Percentiles rank a stretch among this genome's conserved stretches.
These are phyloP conservation scores for Ceriagrion tenellum DNA, from an alignment of 2,888 invertebrate genomes.

Conservation along the genomic window DNA sequence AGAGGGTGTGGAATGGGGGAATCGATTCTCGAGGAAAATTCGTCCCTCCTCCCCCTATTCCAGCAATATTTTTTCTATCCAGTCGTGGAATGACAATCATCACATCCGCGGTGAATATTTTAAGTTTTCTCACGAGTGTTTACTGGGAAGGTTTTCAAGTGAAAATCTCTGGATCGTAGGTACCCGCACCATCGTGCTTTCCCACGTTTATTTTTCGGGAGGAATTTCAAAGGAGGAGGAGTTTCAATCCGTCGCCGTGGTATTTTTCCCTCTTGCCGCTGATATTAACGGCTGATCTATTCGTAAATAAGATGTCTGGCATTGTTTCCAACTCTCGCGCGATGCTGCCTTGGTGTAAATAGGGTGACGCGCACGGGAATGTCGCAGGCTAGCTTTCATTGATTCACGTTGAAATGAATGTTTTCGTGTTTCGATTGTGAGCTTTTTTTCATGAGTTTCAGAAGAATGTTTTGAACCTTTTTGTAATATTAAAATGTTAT, in stretches of 20 bases:
- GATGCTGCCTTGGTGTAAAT: not conserved
- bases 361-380: too few species aligned
- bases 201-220: not conserved
- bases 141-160: not conserved
- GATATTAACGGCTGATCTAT: not conserved
- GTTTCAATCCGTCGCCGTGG: not conserved
- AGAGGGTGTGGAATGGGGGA: not conserved
- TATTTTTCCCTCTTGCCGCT: not conserved
- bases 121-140: not conserved
- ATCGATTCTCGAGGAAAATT: not conserved
- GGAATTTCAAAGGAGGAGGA: not conserved
- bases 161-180: not conserved
- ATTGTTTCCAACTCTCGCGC: not conserved
- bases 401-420: too few species aligned
- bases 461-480: too few species aligned
- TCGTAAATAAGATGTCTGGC: not conserved
- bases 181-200: not conserved
- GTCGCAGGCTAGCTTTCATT: too few species aligned
- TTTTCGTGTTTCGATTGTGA: too few species aligned
- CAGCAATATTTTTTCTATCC: not conserved
- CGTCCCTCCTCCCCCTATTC: too few species aligned
- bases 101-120: not conserved
- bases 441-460: too few species aligned
- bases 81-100: not conserved
- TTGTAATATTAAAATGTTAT: too few species aligned